Conservation (phyloP, 2,888 invertebrate species). For the Hecatera dysodea region DNA sequence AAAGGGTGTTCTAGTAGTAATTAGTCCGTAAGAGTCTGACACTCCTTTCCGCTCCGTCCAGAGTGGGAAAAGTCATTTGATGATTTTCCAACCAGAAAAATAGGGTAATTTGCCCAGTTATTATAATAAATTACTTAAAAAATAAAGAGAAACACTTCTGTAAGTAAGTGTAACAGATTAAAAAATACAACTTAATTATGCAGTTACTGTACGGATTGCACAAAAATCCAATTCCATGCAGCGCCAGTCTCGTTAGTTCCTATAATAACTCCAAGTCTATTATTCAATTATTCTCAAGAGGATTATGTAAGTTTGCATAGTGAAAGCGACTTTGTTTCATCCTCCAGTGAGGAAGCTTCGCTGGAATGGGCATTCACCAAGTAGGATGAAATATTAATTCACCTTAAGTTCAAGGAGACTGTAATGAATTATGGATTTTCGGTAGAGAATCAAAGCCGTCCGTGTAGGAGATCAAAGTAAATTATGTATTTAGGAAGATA, state of each 20-base stretch:
- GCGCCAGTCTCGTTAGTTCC: not conserved
- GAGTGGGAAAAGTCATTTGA: too few species aligned
- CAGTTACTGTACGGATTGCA: too few species aligned
- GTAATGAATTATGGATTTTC: conserved; percentile 27
- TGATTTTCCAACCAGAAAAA: too few species aligned
- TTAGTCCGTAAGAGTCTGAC: too few species aligned
- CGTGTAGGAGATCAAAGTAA: not conserved
- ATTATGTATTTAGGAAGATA: not conserved
- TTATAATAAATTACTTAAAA: too few species aligned
- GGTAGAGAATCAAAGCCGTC: not conserved
- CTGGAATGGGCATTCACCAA: conserved; percentile 3
- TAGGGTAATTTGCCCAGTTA: too few species aligned
- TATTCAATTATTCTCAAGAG: conserved; percentile 19
- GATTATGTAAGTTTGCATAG: conserved; percentile 21
- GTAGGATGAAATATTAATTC: conserved; percentile 14
- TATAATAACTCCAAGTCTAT: conserved; percentile 8
- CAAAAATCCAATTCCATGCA: too few species aligned
- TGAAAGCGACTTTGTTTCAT: conserved; percentile 1
- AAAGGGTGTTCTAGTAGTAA: too few species aligned
- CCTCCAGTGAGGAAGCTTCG: not conserved
- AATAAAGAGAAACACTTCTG: too few species aligned
- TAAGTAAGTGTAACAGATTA: too few species aligned
- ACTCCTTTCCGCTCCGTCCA: too few species aligned
- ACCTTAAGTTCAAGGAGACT: not conserved
- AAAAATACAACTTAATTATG: too few species aligned